A percentile compares a stretch with the other conserved stretches of the same genome.
phyloP scores from a whole-genome alignment of 2,113 vertebrate genomes.

The Sciurus niger region DNA sequence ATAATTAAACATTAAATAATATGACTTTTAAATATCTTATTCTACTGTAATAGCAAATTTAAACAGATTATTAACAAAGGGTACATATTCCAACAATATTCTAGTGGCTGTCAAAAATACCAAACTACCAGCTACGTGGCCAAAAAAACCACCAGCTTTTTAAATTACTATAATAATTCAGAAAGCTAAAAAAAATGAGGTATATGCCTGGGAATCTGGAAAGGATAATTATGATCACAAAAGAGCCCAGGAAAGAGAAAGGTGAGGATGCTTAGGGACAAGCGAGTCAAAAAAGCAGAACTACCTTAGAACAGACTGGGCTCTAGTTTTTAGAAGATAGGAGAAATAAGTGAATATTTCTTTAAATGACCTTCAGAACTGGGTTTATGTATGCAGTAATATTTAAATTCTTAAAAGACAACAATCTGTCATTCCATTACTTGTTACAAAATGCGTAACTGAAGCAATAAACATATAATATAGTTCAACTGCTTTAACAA shows the following conservation, averaged over 20 bases:
- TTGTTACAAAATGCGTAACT: conserved; percentile 17
- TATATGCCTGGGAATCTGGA: background rate
- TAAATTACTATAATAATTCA: background rate
- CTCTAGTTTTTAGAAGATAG: background rate
- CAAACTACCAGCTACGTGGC: background rate
- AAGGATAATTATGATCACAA: background rate
- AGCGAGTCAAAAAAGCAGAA: background rate
- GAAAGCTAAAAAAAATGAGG: conserved; percentile 8
- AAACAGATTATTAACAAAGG: conserved; percentile 13
- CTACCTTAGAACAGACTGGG: background rate
- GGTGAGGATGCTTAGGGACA: fast-evolving
- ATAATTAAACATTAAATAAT: conserved; percentile 63
- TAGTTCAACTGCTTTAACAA: background rate
- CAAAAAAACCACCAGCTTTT: background rate
- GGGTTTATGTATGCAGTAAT: background rate
- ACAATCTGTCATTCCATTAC: conserved; percentile 21
- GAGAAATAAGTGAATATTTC: background rate
- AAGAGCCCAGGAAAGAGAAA: background rate
- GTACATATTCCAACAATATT: conserved; percentile 14
- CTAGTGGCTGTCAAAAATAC: background rate
- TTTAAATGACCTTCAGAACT: conserved; percentile 14
- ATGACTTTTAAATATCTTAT: background rate
- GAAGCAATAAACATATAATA: conserved; percentile 6
- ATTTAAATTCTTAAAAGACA: conserved; percentile 48
- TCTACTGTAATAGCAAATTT: background rate